These are phyloP conservation scores for Acrobeloides nanus DNA, from an alignment of 2,888 invertebrate species.

Conservation along the genomic window DNA sequence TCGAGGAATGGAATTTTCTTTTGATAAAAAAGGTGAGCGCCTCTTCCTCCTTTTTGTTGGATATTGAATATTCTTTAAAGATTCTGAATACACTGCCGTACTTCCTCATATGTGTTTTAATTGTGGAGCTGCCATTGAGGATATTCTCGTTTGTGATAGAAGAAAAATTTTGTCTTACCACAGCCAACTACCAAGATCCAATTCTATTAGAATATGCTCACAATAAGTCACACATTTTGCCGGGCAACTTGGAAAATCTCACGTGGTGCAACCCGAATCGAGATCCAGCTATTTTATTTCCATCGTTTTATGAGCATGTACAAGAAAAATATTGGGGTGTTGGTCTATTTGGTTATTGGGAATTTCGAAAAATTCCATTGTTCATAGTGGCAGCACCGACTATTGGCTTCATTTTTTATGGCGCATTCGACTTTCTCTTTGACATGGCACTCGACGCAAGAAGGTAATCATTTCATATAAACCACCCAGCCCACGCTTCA, in stretches of 20 bases:
- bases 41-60: conserved; percentile 1
- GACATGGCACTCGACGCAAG: conserved; percentile 4
- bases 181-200: not conserved
- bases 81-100: conserved; percentile 11
- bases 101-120: conserved; percentile 21
- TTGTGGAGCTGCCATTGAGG: conserved; percentile 23
- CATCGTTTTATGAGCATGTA: conserved; percentile 22
- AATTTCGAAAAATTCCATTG: conserved; percentile 83
- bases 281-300: conserved; percentile 18
- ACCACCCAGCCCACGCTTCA: too few species aligned
- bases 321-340: conserved; percentile 91
- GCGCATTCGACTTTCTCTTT: conserved; percentile 14
- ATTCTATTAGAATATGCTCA: conserved; percentile 5
- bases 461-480: too few species aligned
- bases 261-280: conserved; percentile 56
- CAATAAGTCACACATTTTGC: conserved; percentile 14
- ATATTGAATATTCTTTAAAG: conserved; percentile 5
- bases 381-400: conserved; percentile 73
- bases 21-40: conserved; percentile 2
- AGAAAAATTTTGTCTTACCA: conserved; percentile 21
- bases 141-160: conserved; percentile 23
- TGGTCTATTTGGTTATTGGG: conserved; percentile 75
- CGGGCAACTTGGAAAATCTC: conserved; percentile 23
- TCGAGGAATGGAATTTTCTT: conserved; percentile 9
- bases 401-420: conserved; percentile 22